Base-by-base conservation (phyloP, 2,113 vertebrate genomes). In the Myotis brandtii region DNA sequence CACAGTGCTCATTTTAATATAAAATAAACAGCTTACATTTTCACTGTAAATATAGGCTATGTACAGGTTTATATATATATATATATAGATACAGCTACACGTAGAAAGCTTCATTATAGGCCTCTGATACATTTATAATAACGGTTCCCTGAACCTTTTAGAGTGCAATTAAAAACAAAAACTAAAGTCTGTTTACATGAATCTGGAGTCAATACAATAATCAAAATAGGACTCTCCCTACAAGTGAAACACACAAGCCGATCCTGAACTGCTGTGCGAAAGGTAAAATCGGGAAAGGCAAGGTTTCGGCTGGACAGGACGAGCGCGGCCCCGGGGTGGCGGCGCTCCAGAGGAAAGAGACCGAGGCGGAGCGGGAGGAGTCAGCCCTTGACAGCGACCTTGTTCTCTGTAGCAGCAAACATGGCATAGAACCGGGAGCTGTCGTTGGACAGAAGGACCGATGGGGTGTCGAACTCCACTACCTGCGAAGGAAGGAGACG, bases 351-450 rank as follows among this genome's bases (percentile, higher is more conserved):
- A 96, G 83, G 91, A 96, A 97, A 97, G 95, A 97, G 97, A 96
- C 96, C 50, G 96, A 89, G 48, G 90, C 81, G 23, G 95, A 82
- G 93, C n/a, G 89, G 96, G 96, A 95, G 97, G 97, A 95, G 95
- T 99, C 97, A 99, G 98, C 99, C 99, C 98, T 99, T 99, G 91
- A 99, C 99, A 21, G 99, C 99, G 69, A 99, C 97, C 98, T 99
- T 99, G 98, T 99, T 99, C 95, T 99, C 99, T 0, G 98, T 98
- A 95, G 99, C 99, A 95, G 99, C 98, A 90, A 99, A 99, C 99
- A 99, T 99, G 98, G 99, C 99, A 90, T 98, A 99, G 98, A 99
- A 99, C 98, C 98, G 98, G 0, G 99, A 99, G 96, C 99, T 99
- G 98, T 99, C 99, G 2, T 99, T 99, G 95, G 99, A 99, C 97